Evolutionary conservation across 2,797 vertebrate species (phyloP).

Genomic region (Streptopelia turtur): DNA sequence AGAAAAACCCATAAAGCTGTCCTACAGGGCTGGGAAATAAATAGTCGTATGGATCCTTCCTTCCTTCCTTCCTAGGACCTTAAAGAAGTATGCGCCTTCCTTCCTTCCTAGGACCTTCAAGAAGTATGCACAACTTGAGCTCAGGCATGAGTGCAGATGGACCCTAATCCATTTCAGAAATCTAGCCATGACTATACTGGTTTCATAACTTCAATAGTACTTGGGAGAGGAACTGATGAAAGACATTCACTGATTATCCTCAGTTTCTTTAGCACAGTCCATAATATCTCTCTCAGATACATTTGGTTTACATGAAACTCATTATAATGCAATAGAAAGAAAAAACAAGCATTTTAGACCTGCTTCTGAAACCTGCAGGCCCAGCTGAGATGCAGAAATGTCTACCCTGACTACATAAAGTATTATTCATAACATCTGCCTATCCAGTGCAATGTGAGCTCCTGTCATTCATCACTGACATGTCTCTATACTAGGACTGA

Average conservation of each 20-base stretch:
- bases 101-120: neutral
- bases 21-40: neutral
- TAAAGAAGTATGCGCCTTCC: neutral
- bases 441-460: neutral
- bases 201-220: neutral
- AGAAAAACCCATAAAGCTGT: neutral
- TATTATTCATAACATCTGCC: slow-evolving; percentile 17
- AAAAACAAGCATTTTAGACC: neutral
- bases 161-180: neutral
- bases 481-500: neutral
- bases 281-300: neutral
- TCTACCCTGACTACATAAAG: neutral
- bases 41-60: neutral
- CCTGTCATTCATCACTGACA: neutral
- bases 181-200: neutral
- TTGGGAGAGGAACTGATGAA: neutral
- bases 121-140: neutral
- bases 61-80: neutral
- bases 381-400: neutral
- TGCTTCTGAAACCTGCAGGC: neutral
- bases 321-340: neutral
- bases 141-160: neutral
- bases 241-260: neutral
- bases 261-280: neutral
- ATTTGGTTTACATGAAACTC: neutral